These are phyloP conservation scores for Darevskia nairensis DNA, from an alignment of 2,797 vertebrate species.

Conservation along the genomic window DNA sequence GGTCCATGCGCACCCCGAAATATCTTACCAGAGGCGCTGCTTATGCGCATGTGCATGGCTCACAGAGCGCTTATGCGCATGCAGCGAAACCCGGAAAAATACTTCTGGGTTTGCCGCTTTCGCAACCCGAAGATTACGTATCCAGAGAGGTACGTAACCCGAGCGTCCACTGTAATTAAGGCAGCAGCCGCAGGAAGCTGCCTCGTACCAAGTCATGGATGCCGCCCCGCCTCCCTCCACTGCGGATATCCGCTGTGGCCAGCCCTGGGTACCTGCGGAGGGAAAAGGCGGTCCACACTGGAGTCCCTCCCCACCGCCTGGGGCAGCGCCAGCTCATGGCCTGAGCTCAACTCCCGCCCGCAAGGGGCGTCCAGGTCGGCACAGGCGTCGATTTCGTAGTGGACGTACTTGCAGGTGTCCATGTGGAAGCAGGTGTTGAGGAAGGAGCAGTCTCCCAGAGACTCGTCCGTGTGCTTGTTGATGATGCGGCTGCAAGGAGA, in stretches of 20 bases:
- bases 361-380: conserved; percentile 83
- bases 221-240: too few relatives aligned
- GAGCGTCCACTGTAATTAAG: too few relatives aligned
- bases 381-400: conserved; percentile 92
- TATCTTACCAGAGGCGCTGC: too few relatives aligned
- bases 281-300: conserved; percentile 90
- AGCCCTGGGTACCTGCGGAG: conserved; percentile 85
- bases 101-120: too few relatives aligned
- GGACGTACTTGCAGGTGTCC: conserved; percentile 96
- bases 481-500: conserved; percentile 86
- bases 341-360: conserved; percentile 76
- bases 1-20: too few relatives aligned
- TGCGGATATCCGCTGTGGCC: background rate
- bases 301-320: conserved; percentile 82
- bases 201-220: too few relatives aligned
- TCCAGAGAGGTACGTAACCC: too few relatives aligned
- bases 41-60: too few relatives aligned
- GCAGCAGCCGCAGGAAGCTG: too few relatives aligned
- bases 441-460: conserved; percentile 94
- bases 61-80: too few relatives aligned
- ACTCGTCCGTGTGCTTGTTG: conserved; percentile 95
- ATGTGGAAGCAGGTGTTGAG: conserved; percentile 97
- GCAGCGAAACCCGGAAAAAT: too few relatives aligned
- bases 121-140: too few relatives aligned
- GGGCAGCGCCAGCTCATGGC: conserved; percentile 83